Evolutionary conservation across 2,113 vertebrate species (phyloP).

Genomic region (Epinephelus cyanopodus): DNA sequence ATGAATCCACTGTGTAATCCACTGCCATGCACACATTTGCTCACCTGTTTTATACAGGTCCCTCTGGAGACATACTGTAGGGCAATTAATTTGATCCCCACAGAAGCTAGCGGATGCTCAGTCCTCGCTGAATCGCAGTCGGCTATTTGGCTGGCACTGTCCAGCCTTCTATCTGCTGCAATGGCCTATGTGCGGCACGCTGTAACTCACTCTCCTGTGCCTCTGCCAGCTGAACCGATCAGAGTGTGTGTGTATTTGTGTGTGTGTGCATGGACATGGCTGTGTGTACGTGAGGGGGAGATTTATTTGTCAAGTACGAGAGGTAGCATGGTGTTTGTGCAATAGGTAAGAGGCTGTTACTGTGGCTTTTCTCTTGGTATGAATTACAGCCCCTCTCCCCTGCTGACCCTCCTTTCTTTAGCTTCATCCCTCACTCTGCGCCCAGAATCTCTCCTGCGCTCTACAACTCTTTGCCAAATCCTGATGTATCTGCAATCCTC

Average conservation of each 20-base stretch:
- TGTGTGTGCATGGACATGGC: neutral
- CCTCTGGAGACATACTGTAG: constrained; percentile 43
- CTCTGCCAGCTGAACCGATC: constrained; percentile 53
- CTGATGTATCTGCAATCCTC: neutral
- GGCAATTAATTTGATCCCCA: constrained; percentile 56
- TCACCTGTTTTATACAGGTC: constrained; percentile 48
- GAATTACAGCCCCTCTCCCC: constrained; percentile 41
- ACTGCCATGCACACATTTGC: constrained; percentile 28
- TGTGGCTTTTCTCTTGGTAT: constrained; percentile 31
- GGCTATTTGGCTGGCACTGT: constrained; percentile 52
- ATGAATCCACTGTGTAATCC: constrained; percentile 50
- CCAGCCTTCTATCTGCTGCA: constrained; percentile 47
- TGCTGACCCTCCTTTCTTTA: constrained; percentile 28
- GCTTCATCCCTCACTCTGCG: constrained; percentile 19
- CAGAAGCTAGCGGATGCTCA: constrained; percentile 22
- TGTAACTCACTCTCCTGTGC: constrained; percentile 57
- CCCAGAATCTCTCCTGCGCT: constrained; percentile 10
- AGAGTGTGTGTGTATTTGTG: constrained; percentile 24
- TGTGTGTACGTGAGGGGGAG: constrained; percentile 19
- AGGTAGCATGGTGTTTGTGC: constrained; percentile 47
- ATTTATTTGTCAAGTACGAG: constrained; percentile 42
- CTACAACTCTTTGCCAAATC: constrained; percentile 13
- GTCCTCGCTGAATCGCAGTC: constrained; percentile 42
- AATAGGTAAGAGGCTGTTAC: constrained; percentile 47
- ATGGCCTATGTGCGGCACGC: constrained; percentile 50